Base-by-base conservation (phyloP, 2,888 invertebrate species). In the Liopterus haemorrhoidalis region DNA sequence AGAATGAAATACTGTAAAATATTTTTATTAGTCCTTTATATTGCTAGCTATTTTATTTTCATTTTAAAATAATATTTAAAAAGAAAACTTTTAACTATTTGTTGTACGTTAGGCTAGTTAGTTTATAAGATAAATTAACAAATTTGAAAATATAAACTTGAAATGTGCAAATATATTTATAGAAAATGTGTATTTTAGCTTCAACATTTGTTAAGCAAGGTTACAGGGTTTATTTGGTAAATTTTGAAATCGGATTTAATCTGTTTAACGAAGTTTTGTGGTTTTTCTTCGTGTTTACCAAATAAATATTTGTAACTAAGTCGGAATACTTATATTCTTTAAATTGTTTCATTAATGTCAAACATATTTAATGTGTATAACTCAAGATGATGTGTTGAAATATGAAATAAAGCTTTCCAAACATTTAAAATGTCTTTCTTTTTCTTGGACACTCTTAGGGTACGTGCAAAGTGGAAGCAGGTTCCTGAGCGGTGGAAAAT, bases 341-440 rank as follows among this genome's bases (percentile, higher is more conserved):
- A n/a, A 33, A 44, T 27, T 15, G 31, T 45, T 39, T 38, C 31
- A 45, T 45, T 45, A 12, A 45, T 45, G 45, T 45, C 32, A 39
- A 45, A 45, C 45, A 38, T 45, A 39, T 39, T 45, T 39, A 45
- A 32, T 45, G 30, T 45, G 45, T 45, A 45, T 45, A 32, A 45
- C 39, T 45, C 36, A 42, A 28, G 35, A 39, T 45, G 38, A 45
- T 45, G 45, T 45, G 45, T 38, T 45, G 39, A 39, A 35, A 39
- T 45, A 45, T 45, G 39, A 39, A 45, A 39, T 39, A 45, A 45
- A 45, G 45, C 45, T 45, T 45, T 45, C 45, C 45, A 45, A 45
- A 45, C 39, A 45, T 45, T 44, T 45, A 45, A 11, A 38, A n/a
- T n/a, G n/a, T n/a, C n/a, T n/a, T n/a, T n/a, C n/a, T n/a, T n/a